Conservation (phyloP, 2,888 invertebrate species). For the Caprella mutica region DNA sequence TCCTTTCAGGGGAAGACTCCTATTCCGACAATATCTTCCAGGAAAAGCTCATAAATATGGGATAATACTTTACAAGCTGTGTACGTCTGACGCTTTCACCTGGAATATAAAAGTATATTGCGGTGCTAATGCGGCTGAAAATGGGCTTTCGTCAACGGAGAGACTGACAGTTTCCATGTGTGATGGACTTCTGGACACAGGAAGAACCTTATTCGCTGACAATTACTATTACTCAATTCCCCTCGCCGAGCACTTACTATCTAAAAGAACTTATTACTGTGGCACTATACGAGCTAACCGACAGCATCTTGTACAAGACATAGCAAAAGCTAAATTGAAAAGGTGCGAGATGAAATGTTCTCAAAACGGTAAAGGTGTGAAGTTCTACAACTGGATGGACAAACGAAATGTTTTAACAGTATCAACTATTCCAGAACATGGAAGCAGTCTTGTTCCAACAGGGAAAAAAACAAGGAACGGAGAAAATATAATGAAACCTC, state of each 20-base stretch:
- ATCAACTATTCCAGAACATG: constrained; percentile 12
- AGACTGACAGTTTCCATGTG: background rate
- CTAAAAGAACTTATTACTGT: constrained; percentile 14
- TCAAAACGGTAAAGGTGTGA: background rate
- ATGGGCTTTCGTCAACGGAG: constrained; percentile 7
- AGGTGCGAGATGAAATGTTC: constrained; percentile 3
- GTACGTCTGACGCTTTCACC: constrained; percentile 14
- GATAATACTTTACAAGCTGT: constrained; percentile 15
- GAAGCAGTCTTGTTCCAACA: background rate
- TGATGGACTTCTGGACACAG: background rate
- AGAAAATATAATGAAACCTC: constrained; percentile 9
- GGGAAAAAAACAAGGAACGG: constrained; percentile 10
- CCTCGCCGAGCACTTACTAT: constrained; percentile 11
- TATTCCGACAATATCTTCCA: constrained; percentile 8
- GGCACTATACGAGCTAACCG: constrained; percentile 8
- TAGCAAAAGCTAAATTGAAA: constrained; percentile 15
- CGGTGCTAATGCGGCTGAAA: background rate
- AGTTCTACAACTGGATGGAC: constrained; percentile 10
- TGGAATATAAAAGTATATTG: constrained; percentile 13
- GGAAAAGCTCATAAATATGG: constrained; percentile 13
- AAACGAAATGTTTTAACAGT: constrained; percentile 10
- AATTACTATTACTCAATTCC: constrained; percentile 5
- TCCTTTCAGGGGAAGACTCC: constrained; percentile 13
- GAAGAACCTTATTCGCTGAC: constrained; percentile 3
- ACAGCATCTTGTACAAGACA: constrained; percentile 13